These are phyloP conservation scores for Aldrovandia affinis DNA, from an alignment of 2,797 vertebrate species.

Conservation along the genomic window DNA sequence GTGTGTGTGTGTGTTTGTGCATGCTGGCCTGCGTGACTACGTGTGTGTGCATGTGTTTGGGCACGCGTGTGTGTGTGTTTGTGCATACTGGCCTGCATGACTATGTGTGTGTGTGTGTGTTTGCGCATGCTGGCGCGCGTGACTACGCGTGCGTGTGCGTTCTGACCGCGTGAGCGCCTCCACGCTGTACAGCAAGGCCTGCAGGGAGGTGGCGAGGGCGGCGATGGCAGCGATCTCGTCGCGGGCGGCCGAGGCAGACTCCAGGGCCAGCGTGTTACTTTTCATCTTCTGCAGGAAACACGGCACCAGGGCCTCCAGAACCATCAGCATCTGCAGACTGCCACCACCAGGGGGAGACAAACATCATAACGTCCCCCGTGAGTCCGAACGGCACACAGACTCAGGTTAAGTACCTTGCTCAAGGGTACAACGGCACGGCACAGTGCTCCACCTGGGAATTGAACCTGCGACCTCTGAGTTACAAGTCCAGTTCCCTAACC, in stretches of 20 bases:
- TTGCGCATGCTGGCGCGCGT: background rate
- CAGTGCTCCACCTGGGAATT: no score
- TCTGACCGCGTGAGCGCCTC: conserved; percentile 90
- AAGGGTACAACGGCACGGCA: no score
- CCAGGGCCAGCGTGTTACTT: conserved; percentile 85
- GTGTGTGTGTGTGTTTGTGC: background rate
- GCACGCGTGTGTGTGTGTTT: conserved; percentile 28
- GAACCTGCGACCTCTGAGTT: no score
- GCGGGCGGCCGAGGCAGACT: conserved; percentile 89
- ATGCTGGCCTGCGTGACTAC: no score
- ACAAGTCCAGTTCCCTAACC: no score
- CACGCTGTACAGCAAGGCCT: conserved; percentile 95
- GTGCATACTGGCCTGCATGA: background rate
- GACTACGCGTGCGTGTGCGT: background rate
- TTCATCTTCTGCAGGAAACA: conserved; percentile 95
- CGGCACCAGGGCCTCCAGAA: conserved; percentile 93
- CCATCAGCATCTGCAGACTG: conserved; percentile 99
- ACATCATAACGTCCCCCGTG: background rate
- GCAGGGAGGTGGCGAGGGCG: conserved; percentile 91
- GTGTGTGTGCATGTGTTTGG: background rate
- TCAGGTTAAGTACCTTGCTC: no score
- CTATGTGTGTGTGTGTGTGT: conserved; percentile 1
- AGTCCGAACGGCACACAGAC: background rate
- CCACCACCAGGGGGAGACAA: conserved; percentile 20
- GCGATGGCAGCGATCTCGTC: conserved; percentile 96